Conservation (phyloP, 1,140 invertebrate species). For the Bradysia coprophila region DNA sequence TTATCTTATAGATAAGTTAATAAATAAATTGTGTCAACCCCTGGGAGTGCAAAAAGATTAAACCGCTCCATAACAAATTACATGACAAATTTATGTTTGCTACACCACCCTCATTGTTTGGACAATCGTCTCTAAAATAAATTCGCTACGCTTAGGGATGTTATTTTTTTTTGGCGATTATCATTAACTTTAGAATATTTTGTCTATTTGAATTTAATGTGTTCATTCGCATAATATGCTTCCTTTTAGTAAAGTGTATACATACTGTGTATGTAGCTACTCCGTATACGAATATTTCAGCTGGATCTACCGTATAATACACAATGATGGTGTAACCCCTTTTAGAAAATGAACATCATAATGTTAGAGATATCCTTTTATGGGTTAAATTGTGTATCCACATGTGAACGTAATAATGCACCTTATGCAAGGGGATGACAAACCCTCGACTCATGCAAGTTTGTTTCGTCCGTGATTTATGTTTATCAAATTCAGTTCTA, state of each 20-base stretch:
- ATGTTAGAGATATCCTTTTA: neutral
- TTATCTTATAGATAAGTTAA: neutral
- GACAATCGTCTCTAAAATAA: neutral
- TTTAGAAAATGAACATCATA: neutral
- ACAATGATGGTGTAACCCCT: neutral
- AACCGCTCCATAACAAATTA: neutral
- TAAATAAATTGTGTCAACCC: neutral
- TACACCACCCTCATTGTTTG: neutral
- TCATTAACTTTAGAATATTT: neutral
- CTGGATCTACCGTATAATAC: too few relatives aligned
- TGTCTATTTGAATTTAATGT: too few relatives aligned
- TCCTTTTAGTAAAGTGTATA: too few relatives aligned
- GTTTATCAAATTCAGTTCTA: too few relatives aligned
- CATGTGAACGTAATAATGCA: neutral
- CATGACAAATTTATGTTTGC: neutral
- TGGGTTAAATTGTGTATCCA: neutral
- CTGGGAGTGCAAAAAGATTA: neutral
- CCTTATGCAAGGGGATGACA: neutral
- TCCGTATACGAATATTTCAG: too few relatives aligned
- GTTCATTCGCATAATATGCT: too few relatives aligned
- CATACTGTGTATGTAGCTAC: too few relatives aligned
- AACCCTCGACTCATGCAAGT: too few relatives aligned
- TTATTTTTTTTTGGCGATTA: neutral
- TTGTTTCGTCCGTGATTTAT: too few relatives aligned
- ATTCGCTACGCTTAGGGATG: neutral